These are phyloP conservation scores for Neodiprion virginianus DNA, from an alignment of 1,140 invertebrate species.

Conservation along the genomic window DNA sequence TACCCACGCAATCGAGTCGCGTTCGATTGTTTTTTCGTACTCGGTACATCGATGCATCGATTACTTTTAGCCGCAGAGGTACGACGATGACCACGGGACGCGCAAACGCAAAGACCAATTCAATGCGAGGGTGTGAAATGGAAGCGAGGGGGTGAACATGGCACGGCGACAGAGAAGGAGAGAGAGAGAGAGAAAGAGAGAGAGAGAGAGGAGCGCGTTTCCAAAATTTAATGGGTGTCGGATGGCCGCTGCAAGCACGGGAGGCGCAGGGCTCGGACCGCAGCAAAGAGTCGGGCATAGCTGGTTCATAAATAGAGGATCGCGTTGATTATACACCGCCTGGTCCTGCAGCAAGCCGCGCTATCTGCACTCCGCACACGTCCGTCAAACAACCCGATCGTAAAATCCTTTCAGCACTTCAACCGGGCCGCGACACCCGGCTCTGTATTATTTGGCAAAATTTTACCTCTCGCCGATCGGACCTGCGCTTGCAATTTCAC, in stretches of 20 bases:
- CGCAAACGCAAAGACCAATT: conserved; percentile 13
- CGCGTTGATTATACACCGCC: too few species aligned
- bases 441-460: neutral
- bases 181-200: conserved; percentile 20
- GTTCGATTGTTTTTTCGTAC: too few species aligned
- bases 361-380: neutral
- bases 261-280: conserved; percentile 13
- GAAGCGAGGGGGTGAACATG: conserved; percentile 8
- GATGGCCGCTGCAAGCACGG: conserved; percentile 16
- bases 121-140: conserved; percentile 20
- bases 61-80: conserved; percentile 17
- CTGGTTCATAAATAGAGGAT: too few species aligned
- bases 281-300: conserved; percentile 6
- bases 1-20: too few species aligned
- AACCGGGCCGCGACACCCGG: neutral
- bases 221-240: conserved; percentile 6
- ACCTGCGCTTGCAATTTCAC: neutral
- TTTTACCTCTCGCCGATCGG: neutral
- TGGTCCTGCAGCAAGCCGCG: too few species aligned
- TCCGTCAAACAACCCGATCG: neutral
- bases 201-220: conserved; percentile 10
- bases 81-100: neutral
- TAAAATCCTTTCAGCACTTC: neutral
- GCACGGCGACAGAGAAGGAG: conserved; percentile 22
- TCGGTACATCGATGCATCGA: conserved; percentile 16